These are phyloP conservation scores for Melinopterus prodromus DNA, from an alignment of 2,888 invertebrate species.

Conservation along the genomic window DNA sequence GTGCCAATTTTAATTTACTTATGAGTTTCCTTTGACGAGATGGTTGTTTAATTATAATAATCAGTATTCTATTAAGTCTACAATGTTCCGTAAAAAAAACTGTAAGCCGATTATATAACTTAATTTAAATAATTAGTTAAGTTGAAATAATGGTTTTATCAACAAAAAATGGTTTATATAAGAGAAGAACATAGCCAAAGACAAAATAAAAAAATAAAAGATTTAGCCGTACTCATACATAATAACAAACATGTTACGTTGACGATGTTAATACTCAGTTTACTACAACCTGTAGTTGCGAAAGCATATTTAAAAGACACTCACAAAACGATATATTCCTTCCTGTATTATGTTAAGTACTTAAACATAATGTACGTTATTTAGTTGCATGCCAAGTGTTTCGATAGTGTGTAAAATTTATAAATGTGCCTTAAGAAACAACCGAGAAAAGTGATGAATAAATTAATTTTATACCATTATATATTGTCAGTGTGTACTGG, in stretches of 20 bases:
- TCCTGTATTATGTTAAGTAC: conserved; percentile 15
- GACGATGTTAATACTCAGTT: too few relatives aligned
- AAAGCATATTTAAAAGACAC: too few relatives aligned
- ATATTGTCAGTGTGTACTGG: conserved; percentile 31
- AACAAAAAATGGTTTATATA: not conserved
- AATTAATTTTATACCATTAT: conserved; percentile 39
- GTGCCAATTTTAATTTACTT: too few relatives aligned
- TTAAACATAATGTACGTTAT: conserved; percentile 15
- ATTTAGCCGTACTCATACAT: too few relatives aligned
- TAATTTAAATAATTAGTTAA: too few relatives aligned
- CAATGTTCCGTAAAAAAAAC: too few relatives aligned
- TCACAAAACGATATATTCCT: not conserved
- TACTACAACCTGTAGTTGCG: too few relatives aligned
- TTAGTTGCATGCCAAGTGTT: conserved; percentile 8
- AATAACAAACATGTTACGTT: too few relatives aligned
- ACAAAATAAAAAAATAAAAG: not conserved
- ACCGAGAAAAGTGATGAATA: conserved; percentile 34
- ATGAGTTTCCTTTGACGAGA: too few relatives aligned
- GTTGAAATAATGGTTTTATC: not conserved
- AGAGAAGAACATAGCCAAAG: not conserved
- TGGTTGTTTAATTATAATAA: not conserved
- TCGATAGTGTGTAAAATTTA: conserved; percentile 18
- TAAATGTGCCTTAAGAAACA: conserved; percentile 36
- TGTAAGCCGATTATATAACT: too few relatives aligned
- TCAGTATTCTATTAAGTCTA: not conserved